phyloP scores from a whole-genome alignment of 2,113 vertebrate species.

The Callithrix jacchus region DNA sequence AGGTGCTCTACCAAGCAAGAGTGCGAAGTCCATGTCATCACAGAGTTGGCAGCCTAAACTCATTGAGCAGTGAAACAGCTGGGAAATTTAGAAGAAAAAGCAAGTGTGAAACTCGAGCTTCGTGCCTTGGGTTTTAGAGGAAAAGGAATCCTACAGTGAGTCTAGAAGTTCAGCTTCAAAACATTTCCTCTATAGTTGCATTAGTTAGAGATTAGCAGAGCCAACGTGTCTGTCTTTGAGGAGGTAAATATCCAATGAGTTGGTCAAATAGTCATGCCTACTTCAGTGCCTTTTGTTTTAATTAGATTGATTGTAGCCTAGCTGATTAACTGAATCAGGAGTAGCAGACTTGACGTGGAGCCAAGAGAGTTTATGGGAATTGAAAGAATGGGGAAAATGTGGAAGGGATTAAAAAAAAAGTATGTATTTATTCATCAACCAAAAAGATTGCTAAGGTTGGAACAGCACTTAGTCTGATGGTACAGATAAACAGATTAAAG shows the following conservation, averaged over 20 bases:
- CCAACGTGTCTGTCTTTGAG: background rate
- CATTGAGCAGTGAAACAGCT: background rate
- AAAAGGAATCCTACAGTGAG: background rate
- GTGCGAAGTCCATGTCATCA: background rate
- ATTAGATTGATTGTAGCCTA: background rate
- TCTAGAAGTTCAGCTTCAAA: background rate
- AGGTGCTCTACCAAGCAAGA: fast-evolving
- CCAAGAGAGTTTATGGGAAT: background rate
- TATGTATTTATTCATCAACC: background rate
- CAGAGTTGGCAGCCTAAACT: background rate
- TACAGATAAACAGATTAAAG: background rate
- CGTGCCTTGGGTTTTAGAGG: background rate
- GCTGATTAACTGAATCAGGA: background rate
- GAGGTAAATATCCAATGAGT: background rate
- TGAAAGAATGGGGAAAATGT: background rate
- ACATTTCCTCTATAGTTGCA: background rate
- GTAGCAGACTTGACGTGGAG: background rate
- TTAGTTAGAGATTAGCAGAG: background rate
- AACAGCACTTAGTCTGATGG: background rate
- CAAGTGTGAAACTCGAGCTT: background rate
- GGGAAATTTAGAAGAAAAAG: background rate
- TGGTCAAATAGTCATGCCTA: background rate
- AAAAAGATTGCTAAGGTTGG: background rate
- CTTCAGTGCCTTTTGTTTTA: background rate
- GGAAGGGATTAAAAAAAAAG: background rate